Evolutionary conservation across 2,113 vertebrate species (phyloP).

Genomic region (Zootoca vivipara): DNA sequence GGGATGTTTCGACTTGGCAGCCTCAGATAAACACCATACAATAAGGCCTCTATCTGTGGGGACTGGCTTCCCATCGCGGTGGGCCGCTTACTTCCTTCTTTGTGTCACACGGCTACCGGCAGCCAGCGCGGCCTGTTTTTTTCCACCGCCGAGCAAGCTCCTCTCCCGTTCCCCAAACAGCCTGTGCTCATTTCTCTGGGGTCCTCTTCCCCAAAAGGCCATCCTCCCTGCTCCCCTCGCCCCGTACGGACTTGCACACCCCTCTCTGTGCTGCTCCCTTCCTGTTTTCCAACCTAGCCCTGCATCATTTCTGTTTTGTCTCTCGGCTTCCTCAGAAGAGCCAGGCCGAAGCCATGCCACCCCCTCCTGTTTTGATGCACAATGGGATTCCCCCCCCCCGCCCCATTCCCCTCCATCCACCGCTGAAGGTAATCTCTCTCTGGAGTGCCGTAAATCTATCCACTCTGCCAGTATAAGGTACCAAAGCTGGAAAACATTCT

Average conservation of each 20-base stretch:
- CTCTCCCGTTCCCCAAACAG: neutral
- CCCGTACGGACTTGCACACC: neutral
- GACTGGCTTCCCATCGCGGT: neutral
- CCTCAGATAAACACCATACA: neutral
- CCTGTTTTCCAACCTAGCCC: neutral
- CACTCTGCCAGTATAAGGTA: neutral
- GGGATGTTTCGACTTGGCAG: slow-evolving; percentile 20
- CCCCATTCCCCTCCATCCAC: neutral
- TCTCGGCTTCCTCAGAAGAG: neutral
- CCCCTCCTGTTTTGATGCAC: no score
- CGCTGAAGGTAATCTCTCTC: neutral
- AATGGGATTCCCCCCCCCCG: neutral
- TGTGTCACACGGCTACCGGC: neutral
- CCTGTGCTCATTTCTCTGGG: neutral
- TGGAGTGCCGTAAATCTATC: neutral
- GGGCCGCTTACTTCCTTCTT: neutral
- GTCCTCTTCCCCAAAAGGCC: neutral
- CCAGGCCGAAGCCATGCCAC: neutral
- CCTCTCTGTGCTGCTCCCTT: neutral
- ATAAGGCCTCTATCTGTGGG: neutral
- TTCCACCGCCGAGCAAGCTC: neutral
- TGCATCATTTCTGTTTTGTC: neutral
- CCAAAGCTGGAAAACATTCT: neutral
- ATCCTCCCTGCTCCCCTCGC: neutral
- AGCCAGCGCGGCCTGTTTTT: neutral